Base-by-base conservation (phyloP, 2,888 invertebrate genomes). In the Cryptus armator region DNA sequence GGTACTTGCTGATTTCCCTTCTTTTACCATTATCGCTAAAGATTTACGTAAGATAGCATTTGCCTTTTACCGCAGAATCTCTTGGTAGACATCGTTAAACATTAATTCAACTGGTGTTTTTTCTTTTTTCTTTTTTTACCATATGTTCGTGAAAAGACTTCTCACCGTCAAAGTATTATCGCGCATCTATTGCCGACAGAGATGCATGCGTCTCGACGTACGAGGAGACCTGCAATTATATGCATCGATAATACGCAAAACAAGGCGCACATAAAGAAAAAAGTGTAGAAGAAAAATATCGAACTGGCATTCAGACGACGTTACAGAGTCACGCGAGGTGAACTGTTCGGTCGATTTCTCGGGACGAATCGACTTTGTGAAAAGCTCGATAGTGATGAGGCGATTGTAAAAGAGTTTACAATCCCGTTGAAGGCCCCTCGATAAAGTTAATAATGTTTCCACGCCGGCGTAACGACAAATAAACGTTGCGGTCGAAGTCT, bases 1-100 rank as follows among this genome's bases (percentile, higher is more conserved):
- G 43, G 37, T 14, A 37, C 1, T 56, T 56, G 43, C 44, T 46
- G 53, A 29, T 66, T 76, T 66, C 24, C 29, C 48, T 48, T 62
- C 64, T 14, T 19, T 29, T 43, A 66, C 51, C 29, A 46, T 74
- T 67, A 67, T 46, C 44, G 29, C 14, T 29, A 66, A 14, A 59
- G 53, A 67, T 74, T 72, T 74, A 74, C 72, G 72, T 74, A 72
- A 67, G 29, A 37, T 9, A 9, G 10, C 10, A 14, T 44, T 12
- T 79, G 80, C 32, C 12, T 75, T 68, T 68, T 59, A 81, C 37
- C 37, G 62, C 46, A 24, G 67, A 46, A 62, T 71, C 43, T 37
- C 43, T 24, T n/a, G 24, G 10, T 48, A 48, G 51, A 32, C 68
- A 24, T 74, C 59, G 46, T 68, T 74, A 24, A 37, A 16, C 10